Base-by-base conservation (phyloP, 1,140 invertebrate species). In the Drosophila truncata region DNA sequence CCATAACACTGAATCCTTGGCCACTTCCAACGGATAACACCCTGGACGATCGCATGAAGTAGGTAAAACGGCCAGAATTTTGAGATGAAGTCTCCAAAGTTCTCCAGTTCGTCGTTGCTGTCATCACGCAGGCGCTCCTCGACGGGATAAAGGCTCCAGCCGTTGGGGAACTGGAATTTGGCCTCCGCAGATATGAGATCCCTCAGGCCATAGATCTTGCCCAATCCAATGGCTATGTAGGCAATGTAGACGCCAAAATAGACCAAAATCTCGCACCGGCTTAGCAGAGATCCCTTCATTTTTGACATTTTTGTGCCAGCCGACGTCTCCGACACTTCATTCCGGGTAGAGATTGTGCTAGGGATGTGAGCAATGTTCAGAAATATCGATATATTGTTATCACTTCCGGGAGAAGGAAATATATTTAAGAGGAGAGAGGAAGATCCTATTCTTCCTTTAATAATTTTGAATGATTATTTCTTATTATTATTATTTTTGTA, bases 61-160 rank as follows among this genome's bases (percentile, higher is more conserved):
- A 92, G 6, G 57, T 90, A 92, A 55, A 77, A 92, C 0, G 71
- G 71, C 91, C 91, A 92, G 14, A 78, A 90, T 4, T 33, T 66
- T 8, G 23, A 35, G 4, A 92, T 76, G n/a, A 91, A 92, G 42
- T 81, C 80, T 18, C 62, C 80, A 10, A 92, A 92, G 39, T 91
- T 83, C 31, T 92, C 87, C 29, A 92, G 57, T 54, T 92, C 91
- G 20, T 92, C 87, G 52, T 92, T 92, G 54, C 79, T 91, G 37
- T 88, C 80, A 44, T 92, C 91, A 0, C 84, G 84, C 25, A 66
- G 61, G 0, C 73, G 73, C 33, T 54, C 50, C 14, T 13, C 46
- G 20, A 77, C 42, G 3, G 74, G 73, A 16, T 67, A 61, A 1
- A 90, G 18, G 4, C 33, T 47, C 86, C 86, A 91, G 14, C 86